Evolutionary conservation across 1,140 invertebrate species (phyloP).

Genomic region (Dryas iulia): DNA sequence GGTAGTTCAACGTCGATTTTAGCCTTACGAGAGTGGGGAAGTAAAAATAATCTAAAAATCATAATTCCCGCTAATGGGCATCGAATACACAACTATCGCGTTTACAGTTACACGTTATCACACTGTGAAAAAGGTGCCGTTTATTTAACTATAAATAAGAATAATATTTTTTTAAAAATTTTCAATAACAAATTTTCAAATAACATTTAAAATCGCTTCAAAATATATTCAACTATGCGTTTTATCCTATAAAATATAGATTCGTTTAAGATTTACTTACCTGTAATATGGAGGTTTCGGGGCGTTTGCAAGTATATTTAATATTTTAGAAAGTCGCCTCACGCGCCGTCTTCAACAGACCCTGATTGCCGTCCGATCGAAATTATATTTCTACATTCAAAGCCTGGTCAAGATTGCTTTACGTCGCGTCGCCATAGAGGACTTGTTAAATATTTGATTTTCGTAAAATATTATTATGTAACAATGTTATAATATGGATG

Average conservation of each 20-base stretch:
- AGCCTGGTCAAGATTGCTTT: conserved; percentile 74
- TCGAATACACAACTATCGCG: too few relatives aligned
- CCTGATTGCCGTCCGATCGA: conserved; percentile 80
- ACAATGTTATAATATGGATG: conserved; percentile 21
- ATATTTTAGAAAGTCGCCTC: conserved; percentile 76
- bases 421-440: conserved; percentile 36
- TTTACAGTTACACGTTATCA: too few relatives aligned
- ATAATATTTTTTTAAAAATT: too few relatives aligned
- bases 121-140: too few relatives aligned
- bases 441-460: conserved; percentile 52
- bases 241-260: conserved; percentile 13
- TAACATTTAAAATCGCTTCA: neutral
- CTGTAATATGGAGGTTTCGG: conserved; percentile 30
- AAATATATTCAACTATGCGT: neutral
- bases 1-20: too few relatives aligned
- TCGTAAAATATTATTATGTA: conserved; percentile 43
- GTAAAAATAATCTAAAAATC: too few relatives aligned
- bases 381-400: conserved; percentile 81
- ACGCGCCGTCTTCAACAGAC: conserved; percentile 79
- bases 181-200: neutral
- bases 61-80: too few relatives aligned
- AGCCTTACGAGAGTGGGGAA: too few relatives aligned
- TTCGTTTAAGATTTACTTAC: conserved; percentile 24
- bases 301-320: conserved; percentile 59
- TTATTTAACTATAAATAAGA: too few relatives aligned